A percentile compares a stretch with the other conserved stretches of the same genome.
Evolutionary conservation across 2,797 vertebrate species (phyloP).

Genomic region (Siniperca obscura): DNA sequence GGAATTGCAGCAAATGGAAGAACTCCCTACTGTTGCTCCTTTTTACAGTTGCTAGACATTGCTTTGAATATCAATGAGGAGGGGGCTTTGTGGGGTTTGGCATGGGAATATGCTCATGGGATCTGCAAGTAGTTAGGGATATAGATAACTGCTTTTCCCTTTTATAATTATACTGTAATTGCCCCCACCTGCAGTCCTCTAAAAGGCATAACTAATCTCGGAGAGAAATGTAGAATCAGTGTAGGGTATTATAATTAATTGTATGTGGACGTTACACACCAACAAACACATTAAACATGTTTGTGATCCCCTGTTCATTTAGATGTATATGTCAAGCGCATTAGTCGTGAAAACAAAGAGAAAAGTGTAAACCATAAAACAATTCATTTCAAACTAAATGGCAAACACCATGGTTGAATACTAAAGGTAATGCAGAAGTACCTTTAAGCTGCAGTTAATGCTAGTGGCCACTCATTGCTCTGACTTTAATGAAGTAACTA

Average conservation of each 20-base stretch:
- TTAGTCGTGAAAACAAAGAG: neutral
- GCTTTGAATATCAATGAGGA: conserved; percentile 32
- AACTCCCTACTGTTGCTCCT: conserved; percentile 52
- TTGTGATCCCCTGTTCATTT: neutral
- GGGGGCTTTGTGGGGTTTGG: neutral
- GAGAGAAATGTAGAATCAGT: neutral
- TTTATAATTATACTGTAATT: conserved; percentile 32
- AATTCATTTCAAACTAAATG: neutral
- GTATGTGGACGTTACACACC: neutral
- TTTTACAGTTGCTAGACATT: conserved; percentile 57
- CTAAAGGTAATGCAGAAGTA: neutral
- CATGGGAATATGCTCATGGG: conserved; percentile 18
- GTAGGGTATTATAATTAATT: neutral
- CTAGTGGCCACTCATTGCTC: neutral
- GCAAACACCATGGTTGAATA: neutral
- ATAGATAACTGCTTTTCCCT: conserved; percentile 16
- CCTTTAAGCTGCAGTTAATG: neutral
- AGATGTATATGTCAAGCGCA: neutral
- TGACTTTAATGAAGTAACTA: neutral
- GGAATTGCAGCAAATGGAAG: conserved; percentile 37
- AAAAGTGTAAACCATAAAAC: neutral
- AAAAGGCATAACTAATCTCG: neutral
- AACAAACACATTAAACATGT: neutral
- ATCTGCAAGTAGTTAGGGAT: conserved; percentile 18
- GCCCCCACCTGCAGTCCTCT: conserved; percentile 28